Evolutionary conservation across 2,113 vertebrate species (phyloP).

Genomic region (Morone chrysops): DNA sequence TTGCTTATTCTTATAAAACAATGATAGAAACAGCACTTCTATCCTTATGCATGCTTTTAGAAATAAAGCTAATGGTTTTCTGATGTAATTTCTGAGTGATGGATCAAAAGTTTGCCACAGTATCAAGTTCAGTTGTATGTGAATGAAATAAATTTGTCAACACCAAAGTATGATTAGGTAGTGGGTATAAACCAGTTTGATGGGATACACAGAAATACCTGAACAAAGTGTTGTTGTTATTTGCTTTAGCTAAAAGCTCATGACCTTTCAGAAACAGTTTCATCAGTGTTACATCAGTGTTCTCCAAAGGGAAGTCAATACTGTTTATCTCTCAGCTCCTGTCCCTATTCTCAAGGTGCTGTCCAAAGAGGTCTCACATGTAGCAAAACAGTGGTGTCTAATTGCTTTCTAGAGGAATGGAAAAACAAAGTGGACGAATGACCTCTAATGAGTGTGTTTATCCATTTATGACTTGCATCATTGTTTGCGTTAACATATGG

Average conservation of each 20-base stretch:
- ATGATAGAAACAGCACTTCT: not conserved
- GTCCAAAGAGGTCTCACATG: conserved; percentile 53
- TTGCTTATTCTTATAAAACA: not conserved
- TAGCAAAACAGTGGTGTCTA: conserved; percentile 47
- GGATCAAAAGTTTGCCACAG: not conserved
- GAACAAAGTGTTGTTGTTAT: not conserved
- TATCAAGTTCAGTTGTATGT: not conserved
- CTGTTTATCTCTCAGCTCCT: conserved; percentile 36
- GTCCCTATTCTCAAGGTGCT: conserved; percentile 59
- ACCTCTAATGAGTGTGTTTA: conserved; percentile 45
- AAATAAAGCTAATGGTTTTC: not conserved
- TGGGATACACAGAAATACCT: not conserved
- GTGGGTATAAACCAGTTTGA: not conserved
- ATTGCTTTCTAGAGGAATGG: conserved; percentile 66
- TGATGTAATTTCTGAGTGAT: not conserved
- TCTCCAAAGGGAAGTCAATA: conserved; percentile 54
- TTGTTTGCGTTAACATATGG: not conserved
- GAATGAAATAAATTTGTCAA: not conserved
- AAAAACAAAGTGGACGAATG: conserved; percentile 58
- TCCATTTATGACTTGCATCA: conserved; percentile 16
- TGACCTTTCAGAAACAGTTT: conserved; percentile 30
- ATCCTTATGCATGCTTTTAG: not conserved
- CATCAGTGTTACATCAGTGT: conserved; percentile 62
- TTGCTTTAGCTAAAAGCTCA: conserved; percentile 23
- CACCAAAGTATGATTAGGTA: not conserved